These are phyloP conservation scores for Synanthedon formicaeformis DNA, from an alignment of 2,888 invertebrate genomes.

Conservation along the genomic window DNA sequence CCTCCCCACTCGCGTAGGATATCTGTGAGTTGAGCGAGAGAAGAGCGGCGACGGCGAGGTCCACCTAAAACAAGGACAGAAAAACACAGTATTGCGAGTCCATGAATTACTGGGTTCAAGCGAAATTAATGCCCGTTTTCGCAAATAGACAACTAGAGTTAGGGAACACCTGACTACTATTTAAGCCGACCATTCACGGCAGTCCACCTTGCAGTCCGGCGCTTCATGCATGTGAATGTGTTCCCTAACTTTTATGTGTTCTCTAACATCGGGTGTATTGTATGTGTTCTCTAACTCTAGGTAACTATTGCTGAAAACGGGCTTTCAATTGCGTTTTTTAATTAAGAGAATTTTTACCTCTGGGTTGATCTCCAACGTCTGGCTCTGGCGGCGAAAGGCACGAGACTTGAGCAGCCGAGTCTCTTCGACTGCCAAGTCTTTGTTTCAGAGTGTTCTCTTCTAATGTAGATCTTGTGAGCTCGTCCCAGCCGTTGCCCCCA, in stretches of 20 bases:
- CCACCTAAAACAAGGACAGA: conserved; percentile 40
- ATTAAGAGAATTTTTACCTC: conserved; percentile 31
- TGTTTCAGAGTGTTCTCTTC: conserved; percentile 89
- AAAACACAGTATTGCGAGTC: too few relatives aligned
- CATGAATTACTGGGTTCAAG: too few relatives aligned
- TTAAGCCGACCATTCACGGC: too few relatives aligned
- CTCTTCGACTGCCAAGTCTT: conserved; percentile 85
- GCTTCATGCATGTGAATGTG: too few relatives aligned
- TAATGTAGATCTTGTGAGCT: conserved; percentile 84
- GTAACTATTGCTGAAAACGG: too few relatives aligned
- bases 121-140: not conserved
- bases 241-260: not conserved
- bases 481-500: conserved; percentile 95
- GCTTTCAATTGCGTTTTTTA: not conserved
- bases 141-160: too few relatives aligned
- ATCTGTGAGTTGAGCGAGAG: conserved; percentile 89
- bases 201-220: too few relatives aligned
- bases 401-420: conserved; percentile 92
- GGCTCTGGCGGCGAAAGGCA: conserved; percentile 86
- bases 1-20: conserved; percentile 89
- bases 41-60: conserved; percentile 83
- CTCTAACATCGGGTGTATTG: not conserved
- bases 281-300: too few relatives aligned
- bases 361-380: conserved; percentile 72
- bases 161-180: too few relatives aligned